Evolutionary conservation across 1,140 invertebrate genomes (phyloP), one percentile per base, ranked within the genome.

Genomic region (Muscidifurax raptorellus): DNA sequence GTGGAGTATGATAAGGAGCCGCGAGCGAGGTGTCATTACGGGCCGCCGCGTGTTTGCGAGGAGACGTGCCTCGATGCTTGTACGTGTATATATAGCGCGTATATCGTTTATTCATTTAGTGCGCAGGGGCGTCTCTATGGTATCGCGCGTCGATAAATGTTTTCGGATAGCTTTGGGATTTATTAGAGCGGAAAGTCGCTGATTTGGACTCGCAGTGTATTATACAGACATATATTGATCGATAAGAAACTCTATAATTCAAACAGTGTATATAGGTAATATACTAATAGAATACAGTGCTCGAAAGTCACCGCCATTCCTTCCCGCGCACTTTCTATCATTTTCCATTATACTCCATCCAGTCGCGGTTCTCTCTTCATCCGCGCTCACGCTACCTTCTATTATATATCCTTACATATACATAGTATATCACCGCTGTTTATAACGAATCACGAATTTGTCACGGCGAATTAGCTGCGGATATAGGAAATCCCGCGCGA

Each of bases 21-120:
- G 52, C 22, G 2, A 59, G 22, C 13, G 10, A 59, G 25, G 25
- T 64, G 75, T 77, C 75, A 77, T 77, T 77, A 77, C 6, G 47
- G 72, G 47, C n/a, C n/a, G 12, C 2, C 44, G 15, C 28, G 52
- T 59, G 75, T 77, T 59, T 40, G 75, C 4, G 9, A 47, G 44
- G 44, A 47, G 44, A 40, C n/a, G 44, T 47, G 44, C 13, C 18
- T 1, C 5, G 27, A 3, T 25, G 52, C 52, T 77, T 77, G 59
- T 59, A 6, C 9, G 13, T 25, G 9, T 9, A 40, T 32, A 30
- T 30, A 1, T 18, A 2, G 52, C 18, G 52, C 52, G 52, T 0
- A 22, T 80, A 67, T 80, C 64, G 64, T 80, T 80, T 80, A 80
- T 80, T 69, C 78, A 80, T 80, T 80, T 78, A 66, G 30, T n/a